These are phyloP conservation scores for Neomonachus schauinslandi DNA, from an alignment of 2,113 vertebrate species.

Conservation along the genomic window DNA sequence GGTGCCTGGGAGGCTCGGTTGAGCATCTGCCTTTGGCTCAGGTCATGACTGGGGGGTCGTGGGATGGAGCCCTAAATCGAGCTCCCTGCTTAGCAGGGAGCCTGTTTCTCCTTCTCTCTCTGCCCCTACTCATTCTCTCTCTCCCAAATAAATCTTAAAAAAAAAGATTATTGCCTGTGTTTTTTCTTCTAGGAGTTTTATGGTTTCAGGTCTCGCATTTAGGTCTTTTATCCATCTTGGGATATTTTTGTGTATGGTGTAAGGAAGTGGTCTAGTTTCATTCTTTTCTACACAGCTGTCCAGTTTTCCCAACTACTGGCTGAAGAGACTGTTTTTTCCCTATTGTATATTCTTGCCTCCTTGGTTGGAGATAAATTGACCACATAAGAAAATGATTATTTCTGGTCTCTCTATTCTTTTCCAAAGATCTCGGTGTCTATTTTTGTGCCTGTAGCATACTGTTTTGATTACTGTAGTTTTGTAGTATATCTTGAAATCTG, in stretches of 20 bases:
- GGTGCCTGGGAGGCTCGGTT: too few relatives aligned
- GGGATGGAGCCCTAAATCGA: too few relatives aligned
- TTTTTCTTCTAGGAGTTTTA: background rate
- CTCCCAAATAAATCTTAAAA: too few relatives aligned
- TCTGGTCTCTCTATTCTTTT: background rate
- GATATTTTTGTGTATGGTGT: background rate
- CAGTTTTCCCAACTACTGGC: background rate
- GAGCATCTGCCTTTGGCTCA: too few relatives aligned
- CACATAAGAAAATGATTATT: background rate
- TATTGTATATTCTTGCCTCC: background rate
- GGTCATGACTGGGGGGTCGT: too few relatives aligned
- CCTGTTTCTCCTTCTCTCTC: too few relatives aligned
- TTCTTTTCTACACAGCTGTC: background rate
- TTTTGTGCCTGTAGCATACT: background rate
- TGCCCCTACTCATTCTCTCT: too few relatives aligned
- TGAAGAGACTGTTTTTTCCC: background rate
- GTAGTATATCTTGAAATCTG: background rate
- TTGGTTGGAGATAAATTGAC: background rate
- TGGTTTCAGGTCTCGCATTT: background rate
- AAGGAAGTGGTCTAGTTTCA: background rate
- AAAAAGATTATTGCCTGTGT: background rate
- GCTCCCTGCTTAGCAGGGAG: too few relatives aligned
- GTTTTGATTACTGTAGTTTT: background rate
- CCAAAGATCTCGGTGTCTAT: background rate
- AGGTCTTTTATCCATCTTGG: background rate